These are phyloP conservation scores for Xenopus borealis DNA, from an alignment of 2,113 vertebrate genomes.

Conservation along the genomic window DNA sequence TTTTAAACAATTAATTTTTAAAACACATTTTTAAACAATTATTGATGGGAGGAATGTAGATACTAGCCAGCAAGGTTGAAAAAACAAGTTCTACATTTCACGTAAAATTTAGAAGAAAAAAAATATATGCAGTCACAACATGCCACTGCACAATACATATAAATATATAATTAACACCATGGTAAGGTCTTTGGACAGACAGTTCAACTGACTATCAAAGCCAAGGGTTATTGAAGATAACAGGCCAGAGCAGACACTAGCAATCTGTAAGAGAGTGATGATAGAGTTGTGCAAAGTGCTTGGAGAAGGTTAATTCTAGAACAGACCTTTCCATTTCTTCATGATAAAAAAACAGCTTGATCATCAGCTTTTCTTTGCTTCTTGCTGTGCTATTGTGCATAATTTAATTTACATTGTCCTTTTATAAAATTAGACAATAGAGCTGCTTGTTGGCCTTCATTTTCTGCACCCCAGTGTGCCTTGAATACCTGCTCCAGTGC, in stretches of 20 bases:
- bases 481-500: conserved; percentile 83
- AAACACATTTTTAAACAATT: too few species aligned
- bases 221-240: conserved; percentile 50
- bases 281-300: not conserved
- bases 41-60: too few species aligned
- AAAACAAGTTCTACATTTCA: too few species aligned
- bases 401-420: conserved; percentile 64
- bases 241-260: conserved; percentile 16
- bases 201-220: conserved; percentile 54
- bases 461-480: conserved; percentile 81
- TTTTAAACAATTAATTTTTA: too few species aligned
- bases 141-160: too few species aligned
- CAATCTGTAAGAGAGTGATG: not conserved
- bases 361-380: conserved; percentile 55
- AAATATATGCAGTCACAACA: too few species aligned
- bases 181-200: conserved; percentile 39
- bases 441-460: conserved; percentile 75
- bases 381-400: conserved; percentile 59
- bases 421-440: conserved; percentile 75
- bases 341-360: conserved; percentile 54
- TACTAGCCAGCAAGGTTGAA: too few species aligned
- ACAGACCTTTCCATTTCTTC: conserved; percentile 56
- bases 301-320: not conserved
- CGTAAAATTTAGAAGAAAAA: too few species aligned
- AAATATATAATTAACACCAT: too few species aligned